Conservation (phyloP, 2,797 vertebrate species). For the Chelon labrosus region DNA sequence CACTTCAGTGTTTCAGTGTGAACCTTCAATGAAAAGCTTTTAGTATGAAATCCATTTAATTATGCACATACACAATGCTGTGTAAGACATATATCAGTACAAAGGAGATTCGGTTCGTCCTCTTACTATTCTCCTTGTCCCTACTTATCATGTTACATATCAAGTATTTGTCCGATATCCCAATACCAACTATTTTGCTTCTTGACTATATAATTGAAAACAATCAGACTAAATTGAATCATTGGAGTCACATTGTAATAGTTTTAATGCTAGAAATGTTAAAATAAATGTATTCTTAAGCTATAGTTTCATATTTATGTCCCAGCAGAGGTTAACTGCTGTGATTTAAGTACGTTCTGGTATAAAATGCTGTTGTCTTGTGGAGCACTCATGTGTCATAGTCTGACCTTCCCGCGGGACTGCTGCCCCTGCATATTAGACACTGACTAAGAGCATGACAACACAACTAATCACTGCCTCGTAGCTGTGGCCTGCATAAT, state of each 20-base stretch:
- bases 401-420: constrained; percentile 75
- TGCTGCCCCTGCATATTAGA: constrained; percentile 76
- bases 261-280: neutral
- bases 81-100: constrained; percentile 52
- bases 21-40: constrained; percentile 53
- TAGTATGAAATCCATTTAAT: constrained; percentile 61
- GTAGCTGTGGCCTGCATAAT: constrained; percentile 62
- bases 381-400: constrained; percentile 63
- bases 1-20: constrained; percentile 40
- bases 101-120: constrained; percentile 60
- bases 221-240: neutral
- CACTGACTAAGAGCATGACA: constrained; percentile 79
- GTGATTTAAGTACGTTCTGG: constrained; percentile 62
- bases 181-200: constrained; percentile 22
- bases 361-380: constrained; percentile 54
- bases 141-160: constrained; percentile 8
- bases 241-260: neutral
- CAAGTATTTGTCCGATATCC: constrained; percentile 32
- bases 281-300: neutral
- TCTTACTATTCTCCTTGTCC: constrained; percentile 30
- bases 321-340: constrained; percentile 28
- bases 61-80: constrained; percentile 45
- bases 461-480: constrained; percentile 72
- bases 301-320: constrained; percentile 2
- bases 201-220: neutral